Base-by-base conservation (phyloP, 2,888 invertebrate species). In the Ectropis crepuscularia region DNA sequence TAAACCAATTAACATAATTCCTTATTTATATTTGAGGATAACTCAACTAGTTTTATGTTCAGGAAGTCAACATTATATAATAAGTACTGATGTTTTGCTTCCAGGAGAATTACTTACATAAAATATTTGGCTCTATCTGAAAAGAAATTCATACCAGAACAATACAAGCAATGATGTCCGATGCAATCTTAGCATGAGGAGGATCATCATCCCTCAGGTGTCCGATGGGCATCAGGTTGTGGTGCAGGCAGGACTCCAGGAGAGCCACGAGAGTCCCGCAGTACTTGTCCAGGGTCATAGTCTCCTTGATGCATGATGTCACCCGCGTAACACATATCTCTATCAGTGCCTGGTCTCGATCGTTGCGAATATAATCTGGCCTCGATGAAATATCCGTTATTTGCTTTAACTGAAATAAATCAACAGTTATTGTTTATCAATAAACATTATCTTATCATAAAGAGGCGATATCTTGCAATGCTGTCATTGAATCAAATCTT, bases 161-260 rank as follows among this genome's bases (percentile, higher is more conserved):
- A 86, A 99, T 96, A 88, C 98, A 98, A 73, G 98, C 98, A 81
- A 99, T 96, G 69, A 99, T 96, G 91, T 99, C 99, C 50, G 98
- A 97, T 16, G 98, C 98, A 80, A 99, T 98, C 92, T 99, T 99
- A 51, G 98, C 98, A 94, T 99, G 98, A 0, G 98, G 98, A 43
- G 98, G 97, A 90, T 98, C 98, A 80, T 97, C 97, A 87, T 97
- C 97, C 74, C 95, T 92, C 28, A 94, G 88, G 71, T 92, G 91
- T 2, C 90, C 90, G 0, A 93, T 83, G 0, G 97, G 96, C 89
- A 97, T 96, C 73, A 98, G 93, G 87, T 97, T 97, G 93, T 98
- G 97, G 82, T 96, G 95, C 72, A 98, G 91, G 80, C 98, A 98
- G 41, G 97, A 96, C 90, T 98, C 97, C 65, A 99, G 90, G 57